A percentile compares a stretch with the other conserved stretches of the same genome.
These are phyloP conservation scores for Criorhina ranunculi DNA, from an alignment of 2,888 invertebrate species.

Conservation along the genomic window DNA sequence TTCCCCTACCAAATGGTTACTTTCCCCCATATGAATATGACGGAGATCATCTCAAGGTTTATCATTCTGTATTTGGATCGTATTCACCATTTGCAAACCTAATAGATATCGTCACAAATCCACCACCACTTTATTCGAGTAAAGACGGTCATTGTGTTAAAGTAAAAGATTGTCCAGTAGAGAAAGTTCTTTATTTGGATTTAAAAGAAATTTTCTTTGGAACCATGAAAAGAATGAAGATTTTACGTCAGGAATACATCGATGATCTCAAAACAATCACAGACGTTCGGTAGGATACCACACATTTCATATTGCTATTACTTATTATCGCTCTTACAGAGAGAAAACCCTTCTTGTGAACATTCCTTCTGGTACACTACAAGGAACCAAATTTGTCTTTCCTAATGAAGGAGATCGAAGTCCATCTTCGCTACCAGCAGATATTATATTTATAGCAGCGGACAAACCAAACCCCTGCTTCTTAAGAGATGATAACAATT, in stretches of 20 bases:
- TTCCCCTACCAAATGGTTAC: slow-evolving; percentile 89
- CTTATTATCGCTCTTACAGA: too few relatives aligned
- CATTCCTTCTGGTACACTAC: slow-evolving; percentile 90
- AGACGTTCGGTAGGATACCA: slow-evolving; percentile 85
- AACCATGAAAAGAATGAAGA: slow-evolving; percentile 93
- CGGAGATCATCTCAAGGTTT: slow-evolving; percentile 90
- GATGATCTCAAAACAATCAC: slow-evolving; percentile 87
- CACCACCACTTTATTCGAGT: slow-evolving; percentile 87
- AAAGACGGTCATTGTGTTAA: slow-evolving; percentile 88
- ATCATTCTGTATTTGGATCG: slow-evolving; percentile 93
- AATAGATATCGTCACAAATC: slow-evolving; percentile 88
- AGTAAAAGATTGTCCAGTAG: slow-evolving; percentile 87
- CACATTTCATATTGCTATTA: neutral
- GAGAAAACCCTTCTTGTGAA: slow-evolving; percentile 91
- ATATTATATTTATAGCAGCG: slow-evolving; percentile 90
- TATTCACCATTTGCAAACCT: slow-evolving; percentile 92
- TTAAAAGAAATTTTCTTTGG: slow-evolving; percentile 89
- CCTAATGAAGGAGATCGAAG: slow-evolving; percentile 92
- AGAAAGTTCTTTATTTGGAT: slow-evolving; percentile 86
- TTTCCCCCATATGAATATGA: slow-evolving; percentile 92
- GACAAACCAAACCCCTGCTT: slow-evolving; percentile 90
- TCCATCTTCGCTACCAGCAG: slow-evolving; percentile 88
- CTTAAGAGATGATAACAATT: slow-evolving; percentile 87
- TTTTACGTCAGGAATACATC: slow-evolving; percentile 89
- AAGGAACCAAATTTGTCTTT: slow-evolving; percentile 90